Percentiles rank a stretch among this genome's conserved stretches.
Conservation (phyloP, 2,113 vertebrate genomes). For the Bolborhynchus lineola region DNA sequence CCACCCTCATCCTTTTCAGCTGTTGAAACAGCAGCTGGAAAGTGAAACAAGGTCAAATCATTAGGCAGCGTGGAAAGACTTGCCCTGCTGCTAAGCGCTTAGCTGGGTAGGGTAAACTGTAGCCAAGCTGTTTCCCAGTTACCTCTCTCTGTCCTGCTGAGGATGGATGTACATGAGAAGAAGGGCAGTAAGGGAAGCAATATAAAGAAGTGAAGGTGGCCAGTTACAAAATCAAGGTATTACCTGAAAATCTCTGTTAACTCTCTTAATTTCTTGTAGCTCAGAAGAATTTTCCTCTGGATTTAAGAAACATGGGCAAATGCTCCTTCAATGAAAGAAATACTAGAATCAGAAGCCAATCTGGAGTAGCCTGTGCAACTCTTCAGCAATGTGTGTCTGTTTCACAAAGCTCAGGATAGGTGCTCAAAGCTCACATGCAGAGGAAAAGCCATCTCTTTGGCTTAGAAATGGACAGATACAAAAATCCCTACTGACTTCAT, state of each 20-base stretch:
- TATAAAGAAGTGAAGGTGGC: neutral
- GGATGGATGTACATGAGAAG: neutral
- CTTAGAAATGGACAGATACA: neutral
- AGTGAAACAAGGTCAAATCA: neutral
- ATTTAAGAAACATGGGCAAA: slow-evolving; percentile 82
- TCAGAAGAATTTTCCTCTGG: slow-evolving; percentile 75
- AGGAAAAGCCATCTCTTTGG: neutral
- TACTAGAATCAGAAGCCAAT: neutral
- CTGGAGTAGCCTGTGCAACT: neutral
- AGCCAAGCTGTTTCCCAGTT: neutral
- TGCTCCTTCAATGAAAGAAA: slow-evolving; percentile 69
- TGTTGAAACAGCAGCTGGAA: neutral
- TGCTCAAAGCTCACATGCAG: neutral
- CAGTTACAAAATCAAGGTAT: neutral
- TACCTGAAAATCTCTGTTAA: slow-evolving; percentile 90
- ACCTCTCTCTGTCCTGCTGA: neutral
- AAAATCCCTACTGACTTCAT: neutral
- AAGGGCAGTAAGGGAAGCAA: neutral
- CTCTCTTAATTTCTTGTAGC: slow-evolving; percentile 77
- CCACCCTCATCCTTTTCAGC: neutral
- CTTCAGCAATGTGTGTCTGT: neutral
- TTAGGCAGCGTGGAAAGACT: neutral
- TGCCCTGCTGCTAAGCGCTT: neutral
- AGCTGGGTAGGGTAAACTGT: neutral
- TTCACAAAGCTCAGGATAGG: neutral